Conservation (phyloP, 2,113 vertebrate species). For the Camelus bactrianus region DNA sequence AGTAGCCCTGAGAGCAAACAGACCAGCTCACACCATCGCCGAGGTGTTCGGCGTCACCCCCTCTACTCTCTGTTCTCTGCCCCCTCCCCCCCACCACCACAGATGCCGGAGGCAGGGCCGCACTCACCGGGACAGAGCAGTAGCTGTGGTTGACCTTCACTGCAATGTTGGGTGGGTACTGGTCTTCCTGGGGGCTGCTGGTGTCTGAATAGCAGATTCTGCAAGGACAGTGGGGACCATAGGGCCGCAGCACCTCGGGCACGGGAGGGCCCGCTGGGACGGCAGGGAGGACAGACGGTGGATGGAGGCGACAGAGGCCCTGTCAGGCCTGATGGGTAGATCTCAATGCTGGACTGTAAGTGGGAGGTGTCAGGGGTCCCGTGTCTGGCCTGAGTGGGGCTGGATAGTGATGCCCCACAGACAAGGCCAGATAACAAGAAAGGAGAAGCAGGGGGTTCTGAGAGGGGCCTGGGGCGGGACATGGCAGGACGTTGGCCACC, state of each 20-base stretch:
- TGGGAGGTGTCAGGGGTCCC: background rate
- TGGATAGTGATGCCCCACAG: accelerated
- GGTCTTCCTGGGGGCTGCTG: conserved; percentile 96
- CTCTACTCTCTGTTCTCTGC: accelerated
- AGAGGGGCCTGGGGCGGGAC: too few species aligned
- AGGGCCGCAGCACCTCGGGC: background rate
- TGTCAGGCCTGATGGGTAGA: background rate
- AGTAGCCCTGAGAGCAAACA: conserved; percentile 92
- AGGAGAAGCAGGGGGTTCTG: background rate
- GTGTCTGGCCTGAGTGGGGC: background rate
- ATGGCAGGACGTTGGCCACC: too few species aligned
- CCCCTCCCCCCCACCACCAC: accelerated
- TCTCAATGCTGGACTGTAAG: background rate
- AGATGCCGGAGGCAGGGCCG: accelerated
- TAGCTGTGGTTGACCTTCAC: conserved; percentile 99
- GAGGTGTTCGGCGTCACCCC: background rate
- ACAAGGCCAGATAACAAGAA: background rate
- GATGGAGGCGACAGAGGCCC: background rate
- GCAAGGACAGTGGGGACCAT: conserved; percentile 19
- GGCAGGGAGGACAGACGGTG: background rate
- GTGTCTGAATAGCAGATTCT: conserved; percentile 99
- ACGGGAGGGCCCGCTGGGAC: background rate
- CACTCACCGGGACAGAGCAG: conserved; percentile 97
- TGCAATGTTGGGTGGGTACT: conserved; percentile 98
- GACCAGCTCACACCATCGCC: background rate